These are phyloP conservation scores for Myrmophylax atrothorax DNA, from an alignment of 2,113 vertebrate genomes.

Conservation along the genomic window DNA sequence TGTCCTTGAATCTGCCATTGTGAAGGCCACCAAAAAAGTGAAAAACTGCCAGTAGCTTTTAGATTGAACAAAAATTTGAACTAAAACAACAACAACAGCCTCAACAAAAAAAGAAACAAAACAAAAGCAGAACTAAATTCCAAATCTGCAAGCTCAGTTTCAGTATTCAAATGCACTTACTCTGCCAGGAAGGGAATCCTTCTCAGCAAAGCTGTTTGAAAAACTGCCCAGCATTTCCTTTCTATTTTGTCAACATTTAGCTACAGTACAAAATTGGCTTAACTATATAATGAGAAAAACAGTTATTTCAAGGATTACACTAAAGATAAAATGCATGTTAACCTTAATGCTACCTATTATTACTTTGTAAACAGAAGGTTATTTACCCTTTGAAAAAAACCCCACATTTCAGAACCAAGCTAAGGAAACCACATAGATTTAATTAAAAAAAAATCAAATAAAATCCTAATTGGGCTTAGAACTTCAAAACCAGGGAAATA, in stretches of 20 bases:
- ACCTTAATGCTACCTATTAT: background rate
- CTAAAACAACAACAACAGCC: background rate
- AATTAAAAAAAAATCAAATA: background rate
- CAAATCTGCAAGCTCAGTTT: background rate
- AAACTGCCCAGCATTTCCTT: background rate
- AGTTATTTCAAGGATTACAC: background rate
- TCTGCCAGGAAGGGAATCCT: background rate
- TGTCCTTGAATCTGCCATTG: background rate
- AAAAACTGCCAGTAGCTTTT: background rate
- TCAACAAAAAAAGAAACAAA: background rate
- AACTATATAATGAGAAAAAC: background rate
- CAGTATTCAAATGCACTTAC: background rate
- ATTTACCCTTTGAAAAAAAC: background rate
- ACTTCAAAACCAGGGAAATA: background rate
- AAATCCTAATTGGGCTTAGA: background rate
- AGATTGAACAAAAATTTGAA: background rate
- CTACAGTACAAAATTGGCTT: background rate
- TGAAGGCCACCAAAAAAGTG: background rate
- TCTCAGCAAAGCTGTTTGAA: conserved; percentile 9
- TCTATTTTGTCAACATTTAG: background rate
- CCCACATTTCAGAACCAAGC: background rate
- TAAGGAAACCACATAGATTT: background rate
- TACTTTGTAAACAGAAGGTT: background rate
- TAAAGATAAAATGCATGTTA: background rate
- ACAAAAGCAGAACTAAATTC: conserved; percentile 23